Evolutionary conservation across 2,797 vertebrate genomes (phyloP), one percentile per base, ranked within the genome.

Genomic region (Sebastiscus tertius): DNA sequence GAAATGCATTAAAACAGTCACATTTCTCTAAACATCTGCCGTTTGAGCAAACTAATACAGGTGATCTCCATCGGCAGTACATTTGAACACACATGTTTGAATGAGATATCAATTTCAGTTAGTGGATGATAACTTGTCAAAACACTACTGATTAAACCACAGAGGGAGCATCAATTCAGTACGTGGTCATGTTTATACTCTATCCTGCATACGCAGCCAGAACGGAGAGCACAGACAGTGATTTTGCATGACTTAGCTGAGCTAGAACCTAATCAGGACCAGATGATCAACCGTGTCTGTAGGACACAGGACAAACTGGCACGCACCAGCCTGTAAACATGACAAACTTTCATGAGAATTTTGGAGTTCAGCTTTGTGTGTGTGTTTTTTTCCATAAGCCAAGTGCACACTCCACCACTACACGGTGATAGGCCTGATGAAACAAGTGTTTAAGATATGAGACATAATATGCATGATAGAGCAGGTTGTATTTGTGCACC

Each of bases 61-160:
- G 29, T 58, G 9, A 72, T 64, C 26, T 42, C 27, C 46, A 42
- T 59, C 52, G 33, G 52, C 52, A 49, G 18, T 46, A 18, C 46
- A 39, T 60, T 27, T 46, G 18, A 69, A 49, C 11, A 24, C 8
- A 27, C 8, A 27, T 6, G 34, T 61, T 11, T 49, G 27, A 72
- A 56, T 27, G 16, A 63, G 8, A 64, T 56, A 42, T 42, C 54
- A 18, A 46, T 46, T 16, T 68, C 20, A 64, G 64, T 70, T 62
- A 55, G 39, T 42, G 39, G 39, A 55, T 33, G 66, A 62, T 58
- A n/a, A 61, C 64, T 52, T 60, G 22, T 77, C 65, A 64, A 78
- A 70, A 64, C 61, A 65, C n/a, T 18, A 31, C 55, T 66, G 77
- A 79, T 61, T 68, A 61, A 73, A 73, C 24, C 63, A 31, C 55